Conservation (phyloP, 2,888 invertebrate species). For the Latheticus oryzae region DNA sequence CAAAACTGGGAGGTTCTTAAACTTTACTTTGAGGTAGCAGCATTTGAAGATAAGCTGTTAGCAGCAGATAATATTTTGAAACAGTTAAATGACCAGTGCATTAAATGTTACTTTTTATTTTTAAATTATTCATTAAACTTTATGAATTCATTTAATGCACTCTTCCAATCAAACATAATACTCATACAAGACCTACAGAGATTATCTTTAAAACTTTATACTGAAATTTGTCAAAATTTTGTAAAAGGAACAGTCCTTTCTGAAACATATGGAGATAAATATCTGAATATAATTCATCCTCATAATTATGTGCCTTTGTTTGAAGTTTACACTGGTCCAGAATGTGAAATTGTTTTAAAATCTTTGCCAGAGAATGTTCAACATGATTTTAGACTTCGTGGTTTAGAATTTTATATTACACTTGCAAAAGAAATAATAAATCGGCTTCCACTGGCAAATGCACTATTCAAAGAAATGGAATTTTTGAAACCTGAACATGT, state of each 20-base stretch:
- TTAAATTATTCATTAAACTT: conserved; percentile 45
- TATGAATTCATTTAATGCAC: conserved; percentile 45
- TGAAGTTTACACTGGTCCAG: not conserved
- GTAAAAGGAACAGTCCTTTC: not conserved
- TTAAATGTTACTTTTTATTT: conserved; percentile 44
- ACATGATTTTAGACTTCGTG: not conserved
- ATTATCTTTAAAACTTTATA: too few species aligned
- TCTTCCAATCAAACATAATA: too few species aligned
- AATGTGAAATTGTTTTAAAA: not conserved
- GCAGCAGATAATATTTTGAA: conserved; percentile 35
- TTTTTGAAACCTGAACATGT: not conserved
- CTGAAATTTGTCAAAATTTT: not conserved
- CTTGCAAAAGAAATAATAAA: not conserved
- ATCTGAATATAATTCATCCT: conserved; percentile 4
- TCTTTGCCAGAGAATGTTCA: not conserved
- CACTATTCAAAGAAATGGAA: not conserved
- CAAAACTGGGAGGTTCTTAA: conserved; percentile 40
- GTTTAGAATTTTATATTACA: conserved; percentile 1
- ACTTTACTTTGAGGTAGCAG: conserved; percentile 14
- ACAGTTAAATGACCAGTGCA: conserved; percentile 31
- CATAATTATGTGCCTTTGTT: not conserved
- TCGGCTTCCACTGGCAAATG: not conserved
- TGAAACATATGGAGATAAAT: too few species aligned
- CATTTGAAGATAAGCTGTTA: conserved; percentile 40
- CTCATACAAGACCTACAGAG: too few species aligned